phyloP scores from a whole-genome alignment of 2,888 invertebrate genomes.

The Oeneis ivallda region DNA sequence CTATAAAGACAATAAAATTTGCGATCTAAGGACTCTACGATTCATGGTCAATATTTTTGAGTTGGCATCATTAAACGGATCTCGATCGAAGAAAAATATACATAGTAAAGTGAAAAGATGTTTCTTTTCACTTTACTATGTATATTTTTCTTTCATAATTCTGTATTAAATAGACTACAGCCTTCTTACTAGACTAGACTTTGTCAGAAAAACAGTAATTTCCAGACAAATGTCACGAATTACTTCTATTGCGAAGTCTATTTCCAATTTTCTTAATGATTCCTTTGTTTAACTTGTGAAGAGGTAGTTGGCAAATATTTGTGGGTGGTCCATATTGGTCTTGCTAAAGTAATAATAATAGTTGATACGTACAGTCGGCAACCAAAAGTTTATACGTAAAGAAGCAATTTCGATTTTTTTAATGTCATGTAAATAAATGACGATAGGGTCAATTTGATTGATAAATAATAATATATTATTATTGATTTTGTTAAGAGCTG shows the following conservation, averaged over 20 bases:
- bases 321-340: slow-evolving; percentile 22
- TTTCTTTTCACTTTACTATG: too few relatives aligned
- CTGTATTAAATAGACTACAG: too few relatives aligned
- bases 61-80: too few relatives aligned
- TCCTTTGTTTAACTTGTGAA: not conserved
- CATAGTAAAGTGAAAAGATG: too few relatives aligned
- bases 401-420: slow-evolving; percentile 24
- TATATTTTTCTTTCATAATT: too few relatives aligned
- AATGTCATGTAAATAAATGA: slow-evolving; percentile 34
- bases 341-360: slow-evolving; percentile 37
- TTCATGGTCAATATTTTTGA: too few relatives aligned
- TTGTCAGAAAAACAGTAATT: not conserved
- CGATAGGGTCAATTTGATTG: slow-evolving; percentile 55
- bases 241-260: not conserved
- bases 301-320: slow-evolving; percentile 15
- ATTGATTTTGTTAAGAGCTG: slow-evolving; percentile 56
- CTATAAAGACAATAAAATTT: too few relatives aligned
- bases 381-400: slow-evolving; percentile 36
- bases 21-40: too few relatives aligned
- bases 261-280: not conserved
- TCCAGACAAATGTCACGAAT: not conserved
- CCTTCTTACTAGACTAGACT: too few relatives aligned
- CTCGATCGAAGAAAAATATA: too few relatives aligned
- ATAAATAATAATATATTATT: slow-evolving; percentile 1
- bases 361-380: slow-evolving; percentile 38